A percentile compares a stretch with the other conserved stretches of the same genome.
phyloP scores from a whole-genome alignment of 2,113 vertebrate genomes.

The Galemys pyrenaicus region DNA sequence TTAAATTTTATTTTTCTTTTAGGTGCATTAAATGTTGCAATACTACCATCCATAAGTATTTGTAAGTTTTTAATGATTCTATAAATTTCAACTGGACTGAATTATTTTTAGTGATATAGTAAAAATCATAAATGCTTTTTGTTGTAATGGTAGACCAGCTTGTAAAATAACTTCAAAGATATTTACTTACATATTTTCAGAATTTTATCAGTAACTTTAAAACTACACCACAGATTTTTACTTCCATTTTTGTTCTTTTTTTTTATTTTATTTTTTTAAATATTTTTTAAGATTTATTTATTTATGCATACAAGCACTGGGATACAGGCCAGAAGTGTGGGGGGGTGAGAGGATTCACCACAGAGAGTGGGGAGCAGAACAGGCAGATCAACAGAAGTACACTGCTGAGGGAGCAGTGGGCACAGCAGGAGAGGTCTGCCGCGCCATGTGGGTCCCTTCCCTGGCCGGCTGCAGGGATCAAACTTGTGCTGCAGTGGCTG shows the following conservation, averaged over 20 bases:
- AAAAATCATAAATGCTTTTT: slow-evolving; percentile 57
- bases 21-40: not conserved
- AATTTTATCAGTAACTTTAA: slow-evolving; percentile 59
- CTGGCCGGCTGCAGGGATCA: too few species aligned
- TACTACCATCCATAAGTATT: slow-evolving; percentile 30
- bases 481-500: too few species aligned
- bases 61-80: slow-evolving; percentile 64
- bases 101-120: slow-evolving; percentile 69
- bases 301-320: too few species aligned
- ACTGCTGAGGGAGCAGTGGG: too few species aligned
- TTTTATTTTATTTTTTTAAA: too few species aligned
- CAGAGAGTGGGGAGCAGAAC: too few species aligned
- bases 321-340: too few species aligned
- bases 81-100: not conserved
- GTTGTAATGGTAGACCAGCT: slow-evolving; percentile 44
- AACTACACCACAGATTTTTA: not conserved
- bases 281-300: too few species aligned
- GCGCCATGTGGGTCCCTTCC: too few species aligned
- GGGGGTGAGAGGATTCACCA: too few species aligned
- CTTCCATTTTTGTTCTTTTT: slow-evolving; percentile 54
- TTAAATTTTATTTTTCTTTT: slow-evolving; percentile 52
- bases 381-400: too few species aligned
- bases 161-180: slow-evolving; percentile 50
- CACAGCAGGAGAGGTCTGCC: too few species aligned
- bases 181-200: slow-evolving; percentile 12